Evolutionary conservation across 2,797 vertebrate genomes (phyloP).

Genomic region (Melanogrammus aeglefinus): DNA sequence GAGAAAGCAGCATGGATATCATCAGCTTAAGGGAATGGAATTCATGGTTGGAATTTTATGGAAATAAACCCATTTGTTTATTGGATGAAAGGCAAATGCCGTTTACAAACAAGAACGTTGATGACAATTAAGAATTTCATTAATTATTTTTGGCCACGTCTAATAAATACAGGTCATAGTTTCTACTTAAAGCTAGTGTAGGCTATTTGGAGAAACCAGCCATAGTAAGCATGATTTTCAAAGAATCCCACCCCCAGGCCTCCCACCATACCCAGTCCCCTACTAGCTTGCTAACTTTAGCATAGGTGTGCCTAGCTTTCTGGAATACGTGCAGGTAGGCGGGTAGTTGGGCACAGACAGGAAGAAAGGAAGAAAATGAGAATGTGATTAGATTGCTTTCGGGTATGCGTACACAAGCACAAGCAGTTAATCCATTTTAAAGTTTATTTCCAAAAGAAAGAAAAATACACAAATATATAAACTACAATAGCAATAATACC

Average conservation of each 20-base stretch:
- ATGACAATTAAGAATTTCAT: background rate
- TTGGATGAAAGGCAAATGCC: background rate
- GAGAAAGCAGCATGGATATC: background rate
- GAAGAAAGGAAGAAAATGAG: no score
- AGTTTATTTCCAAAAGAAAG: constrained; percentile 64
- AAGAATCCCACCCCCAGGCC: no score
- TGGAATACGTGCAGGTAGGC: no score
- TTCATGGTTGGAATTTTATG: background rate
- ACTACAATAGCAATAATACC: constrained; percentile 17
- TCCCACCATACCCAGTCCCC: no score
- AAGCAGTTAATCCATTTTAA: constrained; percentile 41
- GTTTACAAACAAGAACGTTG: background rate
- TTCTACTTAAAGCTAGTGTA: background rate
- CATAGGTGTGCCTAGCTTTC: no score
- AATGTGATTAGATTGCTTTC: no score
- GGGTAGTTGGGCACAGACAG: no score
- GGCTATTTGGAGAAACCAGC: no score
- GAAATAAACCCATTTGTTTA: background rate
- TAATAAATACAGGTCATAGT: background rate
- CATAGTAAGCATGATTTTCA: no score
- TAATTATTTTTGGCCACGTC: background rate
- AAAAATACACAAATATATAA: constrained; percentile 30
- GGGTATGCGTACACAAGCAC: constrained; percentile 7
- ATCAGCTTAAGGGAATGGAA: background rate
- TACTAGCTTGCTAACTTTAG: no score